phyloP scores from a whole-genome alignment of 1,140 invertebrate species.

The Meloidogyne exigua region DNA sequence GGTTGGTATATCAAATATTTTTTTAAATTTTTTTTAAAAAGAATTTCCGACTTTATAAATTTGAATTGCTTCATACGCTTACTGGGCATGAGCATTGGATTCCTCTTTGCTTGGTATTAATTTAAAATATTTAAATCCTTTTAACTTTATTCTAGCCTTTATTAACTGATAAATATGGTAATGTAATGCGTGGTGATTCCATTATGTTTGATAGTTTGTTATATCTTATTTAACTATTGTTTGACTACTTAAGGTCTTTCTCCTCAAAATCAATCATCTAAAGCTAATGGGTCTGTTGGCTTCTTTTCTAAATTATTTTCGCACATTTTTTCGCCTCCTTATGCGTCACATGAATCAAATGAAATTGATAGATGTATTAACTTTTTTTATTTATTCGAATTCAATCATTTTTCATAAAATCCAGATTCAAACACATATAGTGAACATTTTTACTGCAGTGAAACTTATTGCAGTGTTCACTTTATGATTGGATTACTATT shows the following conservation, averaged over 20 bases:
- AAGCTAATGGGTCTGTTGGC: constrained; percentile 20
- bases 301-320: constrained; percentile 48
- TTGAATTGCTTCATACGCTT: constrained; percentile 56
- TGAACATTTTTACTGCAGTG: constrained; percentile 70
- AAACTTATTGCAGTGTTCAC: constrained; percentile 83
- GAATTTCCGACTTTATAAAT: constrained; percentile 53
- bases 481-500: constrained; percentile 81
- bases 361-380: constrained; percentile 47
- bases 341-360: constrained; percentile 34
- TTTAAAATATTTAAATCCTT: neutral
- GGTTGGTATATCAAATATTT: constrained; percentile 51
- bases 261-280: neutral
- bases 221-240: neutral
- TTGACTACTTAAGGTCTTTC: constrained; percentile 8
- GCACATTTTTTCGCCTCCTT: constrained; percentile 35
- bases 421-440: constrained; percentile 49
- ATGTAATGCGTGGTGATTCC: constrained; percentile 60
- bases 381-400: neutral
- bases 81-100: constrained; percentile 69
- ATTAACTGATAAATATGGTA: constrained; percentile 69
- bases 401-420: constrained; percentile 9
- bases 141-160: constrained; percentile 68
- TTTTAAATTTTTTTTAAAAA: constrained; percentile 25
- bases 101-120: constrained; percentile 66
- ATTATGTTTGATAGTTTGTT: constrained; percentile 3